These are phyloP conservation scores for Trachelus tabidus DNA, from an alignment of 2,888 invertebrate species.

Conservation along the genomic window DNA sequence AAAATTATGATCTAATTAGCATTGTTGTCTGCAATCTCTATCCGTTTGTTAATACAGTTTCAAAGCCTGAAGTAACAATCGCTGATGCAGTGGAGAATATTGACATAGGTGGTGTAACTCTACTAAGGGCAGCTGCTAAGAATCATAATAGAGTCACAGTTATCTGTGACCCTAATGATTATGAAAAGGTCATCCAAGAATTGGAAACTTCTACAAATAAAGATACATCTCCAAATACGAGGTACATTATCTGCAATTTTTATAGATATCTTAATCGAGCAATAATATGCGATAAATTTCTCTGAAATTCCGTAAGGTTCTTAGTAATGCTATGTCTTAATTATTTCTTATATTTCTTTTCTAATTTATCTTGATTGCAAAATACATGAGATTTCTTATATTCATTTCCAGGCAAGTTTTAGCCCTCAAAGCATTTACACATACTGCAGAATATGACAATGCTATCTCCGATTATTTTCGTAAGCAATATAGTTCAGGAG, in stretches of 20 bases:
- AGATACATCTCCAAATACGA: constrained; percentile 79
- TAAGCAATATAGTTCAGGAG: constrained; percentile 83
- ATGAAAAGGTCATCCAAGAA: constrained; percentile 80
- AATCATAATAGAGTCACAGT: constrained; percentile 96
- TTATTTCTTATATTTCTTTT: background rate
- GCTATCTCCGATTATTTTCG: constrained; percentile 97
- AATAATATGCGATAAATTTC: background rate
- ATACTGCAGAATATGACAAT: constrained; percentile 93
- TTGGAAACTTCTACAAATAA: constrained; percentile 73
- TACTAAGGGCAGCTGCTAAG: constrained; percentile 95
- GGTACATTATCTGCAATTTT: constrained; percentile 66
- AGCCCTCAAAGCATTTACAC: constrained; percentile 94
- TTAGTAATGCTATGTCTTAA: background rate
- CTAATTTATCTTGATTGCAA: background rate
- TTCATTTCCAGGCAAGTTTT: constrained; percentile 74
- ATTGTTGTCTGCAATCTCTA: constrained; percentile 97
- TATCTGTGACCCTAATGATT: constrained; percentile 92
- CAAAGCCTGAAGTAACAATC: constrained; percentile 82
- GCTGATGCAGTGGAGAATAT: constrained; percentile 95
- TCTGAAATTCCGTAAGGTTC: background rate
- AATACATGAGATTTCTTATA: background rate
- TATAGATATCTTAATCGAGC: background rate
- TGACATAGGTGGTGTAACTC: constrained; percentile 96
- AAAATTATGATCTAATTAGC: constrained; percentile 83
- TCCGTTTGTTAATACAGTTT: constrained; percentile 90